Evolutionary conservation across 2,888 invertebrate genomes (phyloP).

Genomic region (Eristalis intricaria): DNA sequence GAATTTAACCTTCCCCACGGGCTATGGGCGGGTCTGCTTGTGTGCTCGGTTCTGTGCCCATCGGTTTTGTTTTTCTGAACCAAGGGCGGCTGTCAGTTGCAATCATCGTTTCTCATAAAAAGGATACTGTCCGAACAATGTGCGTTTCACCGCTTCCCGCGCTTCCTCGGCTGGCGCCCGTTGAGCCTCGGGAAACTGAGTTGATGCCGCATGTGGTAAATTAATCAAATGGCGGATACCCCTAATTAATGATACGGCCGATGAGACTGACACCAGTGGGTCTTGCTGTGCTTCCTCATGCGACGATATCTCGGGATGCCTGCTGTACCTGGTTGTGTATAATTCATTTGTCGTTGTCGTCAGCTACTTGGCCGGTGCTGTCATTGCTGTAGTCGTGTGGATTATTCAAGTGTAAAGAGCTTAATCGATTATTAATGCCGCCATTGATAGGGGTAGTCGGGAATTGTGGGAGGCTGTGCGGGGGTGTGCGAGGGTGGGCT

Average conservation of each 20-base stretch:
- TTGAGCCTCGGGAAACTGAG: slow-evolving; percentile 16
- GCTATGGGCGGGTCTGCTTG: slow-evolving; percentile 8
- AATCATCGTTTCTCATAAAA: slow-evolving; percentile 35
- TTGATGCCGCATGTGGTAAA: slow-evolving; percentile 60
- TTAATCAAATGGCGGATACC: slow-evolving; percentile 65
- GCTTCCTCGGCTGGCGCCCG: neutral
- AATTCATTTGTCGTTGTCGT: slow-evolving; percentile 70
- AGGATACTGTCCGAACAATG: neutral
- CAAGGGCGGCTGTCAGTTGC: slow-evolving; percentile 52
- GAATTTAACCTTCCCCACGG: slow-evolving; percentile 57
- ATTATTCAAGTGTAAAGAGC: slow-evolving; percentile 71
- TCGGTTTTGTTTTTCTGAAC: slow-evolving; percentile 9
- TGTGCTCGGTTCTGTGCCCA: neutral
- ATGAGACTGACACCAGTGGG: slow-evolving; percentile 66
- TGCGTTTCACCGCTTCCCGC: neutral
- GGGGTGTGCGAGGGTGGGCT: neutral
- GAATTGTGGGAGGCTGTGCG: neutral
- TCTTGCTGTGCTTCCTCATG: slow-evolving; percentile 15
- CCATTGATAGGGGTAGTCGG: slow-evolving; percentile 57
- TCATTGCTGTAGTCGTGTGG: slow-evolving; percentile 57
- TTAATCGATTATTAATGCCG: slow-evolving; percentile 71
- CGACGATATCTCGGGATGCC: slow-evolving; percentile 10
- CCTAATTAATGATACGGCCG: slow-evolving; percentile 65
- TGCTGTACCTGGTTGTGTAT: slow-evolving; percentile 61
- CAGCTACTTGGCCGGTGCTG: slow-evolving; percentile 43